Percentiles rank a stretch among this genome's conserved stretches.
phyloP scores from a whole-genome alignment of 2,888 invertebrate genomes.

The Eupithecia vulgata region DNA sequence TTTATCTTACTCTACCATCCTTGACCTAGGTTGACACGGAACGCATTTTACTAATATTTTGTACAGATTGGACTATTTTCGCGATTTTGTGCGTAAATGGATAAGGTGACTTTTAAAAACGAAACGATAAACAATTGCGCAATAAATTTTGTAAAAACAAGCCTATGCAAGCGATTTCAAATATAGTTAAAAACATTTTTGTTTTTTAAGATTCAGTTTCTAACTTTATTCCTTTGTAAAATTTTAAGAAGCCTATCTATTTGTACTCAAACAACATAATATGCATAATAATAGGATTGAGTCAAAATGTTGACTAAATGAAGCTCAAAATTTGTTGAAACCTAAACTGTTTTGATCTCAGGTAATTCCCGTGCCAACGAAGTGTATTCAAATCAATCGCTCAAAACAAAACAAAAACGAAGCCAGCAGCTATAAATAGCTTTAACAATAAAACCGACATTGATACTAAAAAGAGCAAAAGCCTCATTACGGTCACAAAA shows the following conservation, averaged over 20 bases:
- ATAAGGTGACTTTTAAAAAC: slow-evolving; percentile 38
- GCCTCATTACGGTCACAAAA: slow-evolving; percentile 17
- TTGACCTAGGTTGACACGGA: slow-evolving; percentile 62
- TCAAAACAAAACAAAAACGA: background rate
- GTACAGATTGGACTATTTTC: slow-evolving; percentile 8
- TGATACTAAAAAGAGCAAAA: slow-evolving; percentile 14
- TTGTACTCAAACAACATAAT: too few relatives aligned
- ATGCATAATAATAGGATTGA: too few relatives aligned
- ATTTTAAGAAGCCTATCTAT: too few relatives aligned
- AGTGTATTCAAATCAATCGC: background rate
- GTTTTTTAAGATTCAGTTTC: too few relatives aligned
- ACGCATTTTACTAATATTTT: slow-evolving; percentile 29
- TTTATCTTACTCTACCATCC: slow-evolving; percentile 51
- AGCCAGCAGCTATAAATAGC: background rate
- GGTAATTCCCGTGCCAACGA: background rate
- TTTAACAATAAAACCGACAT: slow-evolving; percentile 12
- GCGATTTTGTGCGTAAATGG: slow-evolving; percentile 30
- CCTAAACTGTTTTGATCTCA: background rate
- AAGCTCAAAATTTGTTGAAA: background rate
- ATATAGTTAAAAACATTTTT: too few relatives aligned
- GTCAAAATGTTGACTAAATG: too few relatives aligned
- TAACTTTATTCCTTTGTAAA: too few relatives aligned
- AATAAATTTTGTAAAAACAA: background rate
- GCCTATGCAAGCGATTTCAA: background rate
- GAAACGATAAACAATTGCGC: slow-evolving; percentile 15